Evolutionary conservation across 2,888 invertebrate species (phyloP).

Genomic region (Nemotelus nigrinus): DNA sequence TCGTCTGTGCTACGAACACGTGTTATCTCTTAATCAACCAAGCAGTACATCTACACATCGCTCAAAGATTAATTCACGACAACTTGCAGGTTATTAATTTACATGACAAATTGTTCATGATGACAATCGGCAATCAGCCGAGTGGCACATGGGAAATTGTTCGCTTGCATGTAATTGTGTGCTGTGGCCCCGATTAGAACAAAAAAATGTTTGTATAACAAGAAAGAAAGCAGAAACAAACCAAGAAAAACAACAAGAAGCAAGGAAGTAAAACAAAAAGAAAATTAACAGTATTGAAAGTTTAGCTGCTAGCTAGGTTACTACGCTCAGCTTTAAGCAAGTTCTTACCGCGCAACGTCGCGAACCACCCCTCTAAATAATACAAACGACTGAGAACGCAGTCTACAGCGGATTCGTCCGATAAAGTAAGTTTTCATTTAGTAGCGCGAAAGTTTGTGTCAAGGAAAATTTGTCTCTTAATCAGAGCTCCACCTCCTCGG

Average conservation of each 20-base stretch:
- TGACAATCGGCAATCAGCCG: slow-evolving; percentile 26
- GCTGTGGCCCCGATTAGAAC: background rate
- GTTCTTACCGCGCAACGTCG: background rate
- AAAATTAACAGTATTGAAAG: no score
- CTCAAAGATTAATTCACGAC: slow-evolving; percentile 25
- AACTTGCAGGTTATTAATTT: slow-evolving; percentile 36
- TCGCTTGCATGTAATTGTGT: background rate
- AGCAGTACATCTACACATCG: background rate
- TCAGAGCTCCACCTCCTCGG: slow-evolving; percentile 9
- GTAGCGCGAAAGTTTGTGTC: background rate
- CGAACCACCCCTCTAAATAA: background rate
- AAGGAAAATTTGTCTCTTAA: slow-evolving; percentile 1
- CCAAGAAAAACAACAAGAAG: background rate
- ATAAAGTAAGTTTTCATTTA: background rate
- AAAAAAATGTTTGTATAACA: background rate
- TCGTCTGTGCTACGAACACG: background rate
- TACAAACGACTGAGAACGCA: background rate
- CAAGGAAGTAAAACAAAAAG: no score
- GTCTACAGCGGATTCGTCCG: background rate
- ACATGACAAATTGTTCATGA: slow-evolving; percentile 42
- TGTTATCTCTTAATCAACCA: background rate
- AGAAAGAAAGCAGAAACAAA: background rate
- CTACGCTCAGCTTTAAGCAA: background rate
- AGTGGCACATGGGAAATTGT: slow-evolving; percentile 12
- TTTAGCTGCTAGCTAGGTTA: no score